Conservation (phyloP, 2,797 vertebrate genomes). For the Onychomys arenicola region DNA sequence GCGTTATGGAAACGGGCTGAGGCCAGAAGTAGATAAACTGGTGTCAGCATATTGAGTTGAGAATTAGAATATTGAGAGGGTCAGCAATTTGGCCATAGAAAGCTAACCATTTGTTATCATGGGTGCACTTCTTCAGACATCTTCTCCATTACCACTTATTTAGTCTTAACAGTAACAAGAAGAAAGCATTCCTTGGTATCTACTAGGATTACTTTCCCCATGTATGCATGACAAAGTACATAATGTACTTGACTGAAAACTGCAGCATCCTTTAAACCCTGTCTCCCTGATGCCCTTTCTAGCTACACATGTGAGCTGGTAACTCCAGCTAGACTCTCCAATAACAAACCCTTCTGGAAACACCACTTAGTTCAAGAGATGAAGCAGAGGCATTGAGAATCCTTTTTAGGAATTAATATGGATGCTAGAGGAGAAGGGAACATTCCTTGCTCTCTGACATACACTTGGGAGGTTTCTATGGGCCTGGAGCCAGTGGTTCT, state of each 20-base stretch:
- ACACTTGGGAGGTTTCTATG: not conserved
- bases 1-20: not conserved
- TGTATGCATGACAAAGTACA: not conserved
- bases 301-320: not conserved
- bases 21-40: not conserved
- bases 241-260: not conserved
- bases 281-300: not conserved
- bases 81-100: not conserved
- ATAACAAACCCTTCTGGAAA: not conserved
- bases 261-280: not conserved
- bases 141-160: not conserved
- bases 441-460: not conserved
- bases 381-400: not conserved
- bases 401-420: not conserved
- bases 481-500: not conserved
- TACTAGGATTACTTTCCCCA: not conserved
- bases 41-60: not conserved
- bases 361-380: not conserved
- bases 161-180: not conserved
- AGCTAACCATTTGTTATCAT: not conserved
- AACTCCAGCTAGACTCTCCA: not conserved
- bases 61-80: not conserved
- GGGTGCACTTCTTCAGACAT: not conserved
- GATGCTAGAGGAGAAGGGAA: not conserved
- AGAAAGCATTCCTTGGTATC: not conserved